phyloP scores from a whole-genome alignment of 2,113 vertebrate species.

The Candoia aspera region DNA sequence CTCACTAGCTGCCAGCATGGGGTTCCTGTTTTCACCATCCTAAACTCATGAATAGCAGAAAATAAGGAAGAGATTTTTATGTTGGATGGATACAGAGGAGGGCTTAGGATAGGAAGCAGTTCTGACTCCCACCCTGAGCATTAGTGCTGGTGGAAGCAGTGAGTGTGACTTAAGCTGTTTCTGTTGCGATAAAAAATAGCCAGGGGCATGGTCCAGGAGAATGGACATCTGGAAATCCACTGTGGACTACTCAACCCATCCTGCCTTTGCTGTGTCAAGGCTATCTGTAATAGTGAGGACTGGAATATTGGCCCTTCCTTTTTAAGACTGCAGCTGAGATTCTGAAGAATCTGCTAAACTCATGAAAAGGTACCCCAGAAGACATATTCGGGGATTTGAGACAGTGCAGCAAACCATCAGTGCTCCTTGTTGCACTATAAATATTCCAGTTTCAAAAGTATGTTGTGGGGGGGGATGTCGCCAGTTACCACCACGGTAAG shows the following conservation, averaged over 20 bases:
- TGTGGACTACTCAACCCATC: background rate
- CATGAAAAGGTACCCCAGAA: background rate
- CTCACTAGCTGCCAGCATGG: background rate
- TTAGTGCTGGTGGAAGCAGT: background rate
- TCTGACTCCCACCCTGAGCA: background rate
- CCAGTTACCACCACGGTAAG: background rate
- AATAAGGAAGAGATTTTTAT: background rate
- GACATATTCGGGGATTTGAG: background rate
- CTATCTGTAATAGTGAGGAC: background rate
- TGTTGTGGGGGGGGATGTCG: background rate
- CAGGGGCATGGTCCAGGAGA: background rate
- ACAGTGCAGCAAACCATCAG: background rate
- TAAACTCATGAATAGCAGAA: background rate
- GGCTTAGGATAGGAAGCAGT: background rate
- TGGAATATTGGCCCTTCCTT: background rate
- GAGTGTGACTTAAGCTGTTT: background rate
- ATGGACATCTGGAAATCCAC: background rate
- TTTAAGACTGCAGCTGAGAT: background rate
- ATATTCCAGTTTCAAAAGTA: background rate
- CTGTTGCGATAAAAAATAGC: background rate
- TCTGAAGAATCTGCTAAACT: background rate
- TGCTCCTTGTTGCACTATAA: background rate
- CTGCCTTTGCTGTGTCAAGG: background rate
- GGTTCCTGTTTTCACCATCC: background rate
- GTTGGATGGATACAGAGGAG: background rate